phyloP scores from a whole-genome alignment of 2,888 invertebrate species.

The Mycalesis mineus region DNA sequence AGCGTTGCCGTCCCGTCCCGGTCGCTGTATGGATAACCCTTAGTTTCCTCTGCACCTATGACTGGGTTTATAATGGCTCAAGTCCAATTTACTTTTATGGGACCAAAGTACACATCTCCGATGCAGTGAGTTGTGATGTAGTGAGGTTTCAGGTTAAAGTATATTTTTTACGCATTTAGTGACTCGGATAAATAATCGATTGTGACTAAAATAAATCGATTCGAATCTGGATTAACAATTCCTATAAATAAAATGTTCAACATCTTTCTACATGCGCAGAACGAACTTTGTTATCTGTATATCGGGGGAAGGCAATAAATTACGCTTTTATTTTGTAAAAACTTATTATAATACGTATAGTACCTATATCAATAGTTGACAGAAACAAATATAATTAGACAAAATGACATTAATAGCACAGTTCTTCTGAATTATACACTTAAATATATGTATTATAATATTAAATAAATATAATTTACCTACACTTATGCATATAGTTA shows the following conservation, averaged over 20 bases:
- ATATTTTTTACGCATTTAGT: background rate
- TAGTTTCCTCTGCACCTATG: too few relatives aligned
- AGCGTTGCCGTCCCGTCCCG: too few relatives aligned
- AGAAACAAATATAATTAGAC: conserved; percentile 16
- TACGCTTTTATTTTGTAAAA: conserved; percentile 80
- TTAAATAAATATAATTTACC: background rate
- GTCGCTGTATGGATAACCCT: too few relatives aligned
- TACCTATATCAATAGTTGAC: conserved; percentile 24
- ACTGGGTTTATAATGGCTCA: too few relatives aligned
- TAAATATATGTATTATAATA: conserved; percentile 23
- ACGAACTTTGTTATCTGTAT: conserved; percentile 37
- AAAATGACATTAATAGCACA: conserved; percentile 23
- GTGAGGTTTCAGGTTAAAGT: background rate
- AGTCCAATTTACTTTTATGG: conserved; percentile 37
- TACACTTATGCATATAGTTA: conserved; percentile 7
- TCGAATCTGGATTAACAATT: background rate
- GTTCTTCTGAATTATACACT: conserved; percentile 25
- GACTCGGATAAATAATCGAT: background rate
- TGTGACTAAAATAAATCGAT: background rate
- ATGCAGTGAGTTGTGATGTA: conserved; percentile 12
- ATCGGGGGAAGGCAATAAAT: conserved; percentile 84
- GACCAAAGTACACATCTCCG: conserved; percentile 55
- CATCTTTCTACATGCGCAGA: conserved; percentile 1
- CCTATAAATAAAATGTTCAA: conserved; percentile 4
- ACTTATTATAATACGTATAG: conserved; percentile 34